Evolutionary conservation across 2,797 vertebrate species (phyloP).

Genomic region (Natrix natrix): DNA sequence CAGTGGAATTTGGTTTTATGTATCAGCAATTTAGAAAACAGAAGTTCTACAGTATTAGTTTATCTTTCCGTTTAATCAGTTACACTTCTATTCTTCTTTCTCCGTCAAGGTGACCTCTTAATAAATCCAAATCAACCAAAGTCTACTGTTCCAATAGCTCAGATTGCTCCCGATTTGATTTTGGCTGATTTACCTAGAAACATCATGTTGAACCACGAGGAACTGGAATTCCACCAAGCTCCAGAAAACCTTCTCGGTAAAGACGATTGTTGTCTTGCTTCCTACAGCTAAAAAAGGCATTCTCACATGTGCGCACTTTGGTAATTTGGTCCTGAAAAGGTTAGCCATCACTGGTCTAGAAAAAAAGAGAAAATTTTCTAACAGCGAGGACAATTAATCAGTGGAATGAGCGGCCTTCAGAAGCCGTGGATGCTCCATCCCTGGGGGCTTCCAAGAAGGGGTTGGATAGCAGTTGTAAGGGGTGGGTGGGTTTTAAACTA

Average conservation of each 20-base stretch:
- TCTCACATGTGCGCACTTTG: too few species aligned
- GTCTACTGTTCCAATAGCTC: conserved; percentile 84
- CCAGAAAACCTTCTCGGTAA: conserved; percentile 87
- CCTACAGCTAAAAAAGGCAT: background rate
- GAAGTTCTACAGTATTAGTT: background rate
- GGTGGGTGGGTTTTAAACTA: too few species aligned
- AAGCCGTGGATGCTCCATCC: too few species aligned
- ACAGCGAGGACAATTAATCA: too few species aligned
- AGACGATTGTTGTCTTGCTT: background rate
- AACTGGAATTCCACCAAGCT: conserved; percentile 82
- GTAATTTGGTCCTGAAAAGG: too few species aligned
- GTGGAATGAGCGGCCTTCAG: too few species aligned
- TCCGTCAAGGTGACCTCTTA: conserved; percentile 82
- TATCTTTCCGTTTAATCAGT: background rate
- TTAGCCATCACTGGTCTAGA: too few species aligned
- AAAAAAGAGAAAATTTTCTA: too few species aligned
- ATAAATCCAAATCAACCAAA: conserved; percentile 79
- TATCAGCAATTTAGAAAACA: background rate
- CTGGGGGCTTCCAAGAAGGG: too few species aligned
- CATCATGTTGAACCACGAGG: conserved; percentile 83
- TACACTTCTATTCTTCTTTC: background rate
- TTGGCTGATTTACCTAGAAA: conserved; percentile 88
- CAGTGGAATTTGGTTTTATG: background rate
- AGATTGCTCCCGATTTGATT: conserved; percentile 91
- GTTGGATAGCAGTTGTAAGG: too few species aligned